A percentile compares a stretch with the other conserved stretches of the same genome.
Evolutionary conservation across 2,797 vertebrate genomes (phyloP).

Genomic region (Holocentrus rufus): DNA sequence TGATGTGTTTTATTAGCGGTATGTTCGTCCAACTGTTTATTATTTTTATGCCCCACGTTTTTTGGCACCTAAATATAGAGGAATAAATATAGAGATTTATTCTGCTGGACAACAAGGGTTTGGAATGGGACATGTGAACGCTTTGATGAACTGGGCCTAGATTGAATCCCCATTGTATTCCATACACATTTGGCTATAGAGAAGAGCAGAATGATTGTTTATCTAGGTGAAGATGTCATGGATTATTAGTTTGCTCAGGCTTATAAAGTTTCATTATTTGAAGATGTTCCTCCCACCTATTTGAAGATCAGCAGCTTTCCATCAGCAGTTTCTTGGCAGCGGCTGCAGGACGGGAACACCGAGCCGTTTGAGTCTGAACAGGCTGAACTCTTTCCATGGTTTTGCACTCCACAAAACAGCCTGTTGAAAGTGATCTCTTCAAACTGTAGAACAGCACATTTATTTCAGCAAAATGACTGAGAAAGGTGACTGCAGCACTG

Average conservation of each 20-base stretch:
- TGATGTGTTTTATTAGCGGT: too few species aligned
- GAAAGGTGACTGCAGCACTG: background rate
- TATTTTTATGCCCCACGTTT: too few species aligned
- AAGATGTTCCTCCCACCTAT: slow-evolving; percentile 28
- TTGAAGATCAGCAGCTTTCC: slow-evolving; percentile 50
- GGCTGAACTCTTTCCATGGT: slow-evolving; percentile 40
- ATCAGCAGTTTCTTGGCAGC: slow-evolving; percentile 64
- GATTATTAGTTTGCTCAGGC: slow-evolving; percentile 30
- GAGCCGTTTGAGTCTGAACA: slow-evolving; percentile 48
- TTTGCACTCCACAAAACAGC: slow-evolving; percentile 55
- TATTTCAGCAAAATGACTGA: slow-evolving; percentile 52
- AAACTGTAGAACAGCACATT: slow-evolving; percentile 57
- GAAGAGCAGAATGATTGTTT: background rate
- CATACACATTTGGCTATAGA: slow-evolving; percentile 12
- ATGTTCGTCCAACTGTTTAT: too few species aligned
- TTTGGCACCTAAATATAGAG: too few species aligned
- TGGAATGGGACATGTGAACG: too few species aligned
- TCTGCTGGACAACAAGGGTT: too few species aligned
- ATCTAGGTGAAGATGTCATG: slow-evolving; percentile 29
- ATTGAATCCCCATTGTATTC: background rate
- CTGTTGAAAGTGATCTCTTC: slow-evolving; percentile 54
- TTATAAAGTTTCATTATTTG: slow-evolving; percentile 30
- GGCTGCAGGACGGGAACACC: slow-evolving; percentile 37
- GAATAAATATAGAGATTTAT: too few species aligned
- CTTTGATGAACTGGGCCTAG: background rate